A percentile compares a stretch with the other conserved stretches of the same genome.
Conservation (phyloP, 2,797 vertebrate species). For the Schizothorax lantsangensis region DNA sequence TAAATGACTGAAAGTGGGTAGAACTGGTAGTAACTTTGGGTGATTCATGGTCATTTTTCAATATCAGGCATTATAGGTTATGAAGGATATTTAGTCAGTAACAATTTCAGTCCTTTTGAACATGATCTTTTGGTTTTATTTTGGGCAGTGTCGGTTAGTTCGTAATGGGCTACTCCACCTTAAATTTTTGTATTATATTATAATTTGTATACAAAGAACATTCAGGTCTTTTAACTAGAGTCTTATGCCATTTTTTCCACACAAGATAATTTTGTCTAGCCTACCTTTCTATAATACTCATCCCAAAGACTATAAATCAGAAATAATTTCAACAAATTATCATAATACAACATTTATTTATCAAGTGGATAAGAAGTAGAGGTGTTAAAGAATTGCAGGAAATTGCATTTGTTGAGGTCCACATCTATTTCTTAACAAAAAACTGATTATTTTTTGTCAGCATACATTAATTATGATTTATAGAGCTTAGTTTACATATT, state of each 20-base stretch:
- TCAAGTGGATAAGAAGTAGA: not conserved
- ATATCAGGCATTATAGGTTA: not conserved
- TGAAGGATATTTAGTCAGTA: not conserved
- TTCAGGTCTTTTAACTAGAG: not conserved
- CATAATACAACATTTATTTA: not conserved
- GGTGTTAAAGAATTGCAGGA: slow-evolving; percentile 6
- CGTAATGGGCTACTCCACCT: not conserved
- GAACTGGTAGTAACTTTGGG: not conserved
- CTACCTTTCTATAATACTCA: not conserved
- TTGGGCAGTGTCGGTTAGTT: not conserved
- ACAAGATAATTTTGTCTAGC: not conserved
- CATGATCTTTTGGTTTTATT: not conserved
- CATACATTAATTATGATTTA: not conserved
- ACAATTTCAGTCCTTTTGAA: not conserved
- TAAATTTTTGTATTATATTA: not conserved
- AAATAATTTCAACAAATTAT: not conserved
- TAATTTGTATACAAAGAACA: slow-evolving; percentile 4
- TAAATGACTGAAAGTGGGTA: not conserved
- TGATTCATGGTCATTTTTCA: not conserved
- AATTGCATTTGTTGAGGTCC: not conserved
- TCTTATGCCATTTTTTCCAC: slow-evolving; percentile 6
- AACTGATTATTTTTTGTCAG: not conserved
- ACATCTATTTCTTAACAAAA: not conserved
- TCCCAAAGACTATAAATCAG: slow-evolving; percentile 21
- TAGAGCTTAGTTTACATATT: slow-evolving; percentile 32